phyloP scores from a whole-genome alignment of 2,888 invertebrate genomes.

The Drosophila anomalata region DNA sequence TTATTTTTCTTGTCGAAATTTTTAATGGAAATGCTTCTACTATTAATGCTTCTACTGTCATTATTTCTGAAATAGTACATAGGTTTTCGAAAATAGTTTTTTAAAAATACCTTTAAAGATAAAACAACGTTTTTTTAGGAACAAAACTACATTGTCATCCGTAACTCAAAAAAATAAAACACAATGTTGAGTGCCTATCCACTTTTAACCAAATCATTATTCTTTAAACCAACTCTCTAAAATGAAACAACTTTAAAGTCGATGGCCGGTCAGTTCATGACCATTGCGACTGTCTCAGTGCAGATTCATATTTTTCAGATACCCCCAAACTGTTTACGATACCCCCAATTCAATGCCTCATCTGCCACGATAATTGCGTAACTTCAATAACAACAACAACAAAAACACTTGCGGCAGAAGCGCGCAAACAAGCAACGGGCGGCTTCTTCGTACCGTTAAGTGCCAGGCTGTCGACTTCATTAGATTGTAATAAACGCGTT shows the following conservation, averaged over 20 bases:
- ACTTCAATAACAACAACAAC: slow-evolving; percentile 28
- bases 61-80: too few species aligned
- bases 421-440: slow-evolving; percentile 40
- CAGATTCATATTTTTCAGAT: slow-evolving; percentile 19
- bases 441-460: slow-evolving; percentile 64
- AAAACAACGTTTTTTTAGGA: too few species aligned
- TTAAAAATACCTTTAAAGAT: too few species aligned
- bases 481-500: slow-evolving; percentile 78
- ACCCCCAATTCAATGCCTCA: slow-evolving; percentile 27
- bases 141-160: too few species aligned
- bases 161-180: not conserved
- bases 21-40: too few species aligned
- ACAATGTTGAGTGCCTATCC: not conserved
- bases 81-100: too few species aligned
- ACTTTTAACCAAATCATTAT: too few species aligned
- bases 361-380: slow-evolving; percentile 45
- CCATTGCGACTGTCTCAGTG: slow-evolving; percentile 16
- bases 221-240: slow-evolving; percentile 4
- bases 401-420: slow-evolving; percentile 17
- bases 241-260: slow-evolving; percentile 3
- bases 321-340: slow-evolving; percentile 36
- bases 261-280: slow-evolving; percentile 21
- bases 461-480: slow-evolving; percentile 78
- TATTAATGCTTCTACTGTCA: too few species aligned
- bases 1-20: too few species aligned